phyloP scores from a whole-genome alignment of 2,888 invertebrate species.

The Dryomyza anilis region DNA sequence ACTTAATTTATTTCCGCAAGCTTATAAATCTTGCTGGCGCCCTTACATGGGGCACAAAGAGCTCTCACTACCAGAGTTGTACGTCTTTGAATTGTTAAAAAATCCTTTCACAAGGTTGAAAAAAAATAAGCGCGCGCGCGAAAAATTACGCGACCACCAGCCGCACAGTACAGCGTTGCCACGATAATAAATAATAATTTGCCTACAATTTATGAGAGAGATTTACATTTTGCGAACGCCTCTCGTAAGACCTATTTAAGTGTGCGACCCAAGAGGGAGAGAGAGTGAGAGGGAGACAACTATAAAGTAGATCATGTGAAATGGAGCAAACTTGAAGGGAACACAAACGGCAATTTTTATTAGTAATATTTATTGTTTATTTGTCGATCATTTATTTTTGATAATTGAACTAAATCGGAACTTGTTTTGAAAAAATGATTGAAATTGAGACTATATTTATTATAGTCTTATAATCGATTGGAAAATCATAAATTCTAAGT shows the following conservation, averaged over 20 bases:
- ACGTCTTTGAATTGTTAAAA: not conserved
- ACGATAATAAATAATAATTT: constrained; percentile 10
- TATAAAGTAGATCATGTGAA: not conserved
- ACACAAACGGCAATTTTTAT: too few species aligned
- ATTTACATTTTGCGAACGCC: not conserved
- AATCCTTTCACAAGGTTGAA: constrained; percentile 7
- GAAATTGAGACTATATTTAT: too few species aligned
- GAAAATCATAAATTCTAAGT: too few species aligned
- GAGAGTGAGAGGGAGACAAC: not conserved
- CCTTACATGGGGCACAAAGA: not conserved
- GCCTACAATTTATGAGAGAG: constrained; percentile 8
- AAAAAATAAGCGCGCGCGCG: too few species aligned
- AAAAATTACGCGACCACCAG: constrained; percentile 4
- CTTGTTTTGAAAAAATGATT: not conserved
- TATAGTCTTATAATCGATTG: too few species aligned
- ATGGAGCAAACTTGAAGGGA: not conserved
- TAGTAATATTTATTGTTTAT: not conserved
- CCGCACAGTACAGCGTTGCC: not conserved
- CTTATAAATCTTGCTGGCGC: constrained; percentile 32
- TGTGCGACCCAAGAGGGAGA: not conserved
- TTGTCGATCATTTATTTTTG: not conserved
- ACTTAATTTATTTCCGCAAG: constrained; percentile 47
- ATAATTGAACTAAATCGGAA: not conserved
- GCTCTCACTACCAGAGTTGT: not conserved
- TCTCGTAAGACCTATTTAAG: not conserved